Evolutionary conservation across 2,797 vertebrate species (phyloP).

Genomic region (Mastacembelus armatus): DNA sequence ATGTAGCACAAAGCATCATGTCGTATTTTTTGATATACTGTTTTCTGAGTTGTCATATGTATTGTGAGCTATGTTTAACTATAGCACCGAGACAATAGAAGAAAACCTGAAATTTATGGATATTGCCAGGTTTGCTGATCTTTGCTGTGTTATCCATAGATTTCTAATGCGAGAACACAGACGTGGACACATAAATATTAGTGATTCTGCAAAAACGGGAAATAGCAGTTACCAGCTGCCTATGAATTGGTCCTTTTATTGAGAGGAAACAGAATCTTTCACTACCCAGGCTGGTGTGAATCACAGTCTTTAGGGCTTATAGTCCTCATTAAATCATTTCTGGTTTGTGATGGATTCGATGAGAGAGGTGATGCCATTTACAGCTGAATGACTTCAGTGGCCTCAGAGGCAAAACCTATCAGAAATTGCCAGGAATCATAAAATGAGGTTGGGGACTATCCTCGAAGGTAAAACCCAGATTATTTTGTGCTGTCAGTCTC

Average conservation of each 20-base stretch:
- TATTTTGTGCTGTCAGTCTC: not conserved
- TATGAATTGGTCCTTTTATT: no score
- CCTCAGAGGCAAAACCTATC: slow-evolving; percentile 13
- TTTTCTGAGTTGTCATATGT: not conserved
- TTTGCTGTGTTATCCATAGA: not conserved
- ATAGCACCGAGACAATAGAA: not conserved
- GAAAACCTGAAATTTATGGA: no score
- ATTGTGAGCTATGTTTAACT: not conserved
- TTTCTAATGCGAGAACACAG: not conserved
- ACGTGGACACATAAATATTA: not conserved
- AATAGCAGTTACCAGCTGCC: not conserved
- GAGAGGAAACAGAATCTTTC: not conserved
- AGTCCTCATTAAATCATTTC: slow-evolving; percentile 14
- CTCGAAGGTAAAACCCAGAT: slow-evolving; percentile 4
- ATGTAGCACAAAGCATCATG: not conserved
- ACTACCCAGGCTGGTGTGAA: not conserved
- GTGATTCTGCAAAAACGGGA: not conserved
- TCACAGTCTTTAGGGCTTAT: not conserved
- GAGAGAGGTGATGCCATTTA: slow-evolving; percentile 7
- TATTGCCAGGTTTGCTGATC: no score
- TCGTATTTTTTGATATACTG: not conserved
- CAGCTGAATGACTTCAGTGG: slow-evolving; percentile 13
- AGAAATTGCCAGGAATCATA: slow-evolving; percentile 3
- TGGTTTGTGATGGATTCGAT: slow-evolving; percentile 13
- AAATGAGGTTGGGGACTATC: not conserved